Percentiles rank a stretch among this genome's conserved stretches.
Evolutionary conservation across 1,140 invertebrate genomes (phyloP).

Genomic region (Leptonema lineaticorne): DNA sequence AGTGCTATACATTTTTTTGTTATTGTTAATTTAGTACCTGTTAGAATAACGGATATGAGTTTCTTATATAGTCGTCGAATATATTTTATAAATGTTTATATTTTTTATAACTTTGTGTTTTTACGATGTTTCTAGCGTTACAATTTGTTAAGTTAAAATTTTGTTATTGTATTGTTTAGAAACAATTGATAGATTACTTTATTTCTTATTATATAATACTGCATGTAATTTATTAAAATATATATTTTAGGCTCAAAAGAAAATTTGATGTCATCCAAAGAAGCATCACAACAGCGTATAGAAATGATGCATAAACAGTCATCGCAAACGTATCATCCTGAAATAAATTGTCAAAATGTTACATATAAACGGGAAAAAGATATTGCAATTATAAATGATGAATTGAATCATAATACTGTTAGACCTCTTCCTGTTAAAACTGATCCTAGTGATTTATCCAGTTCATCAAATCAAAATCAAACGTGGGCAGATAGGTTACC

Average conservation of each 20-base stretch:
- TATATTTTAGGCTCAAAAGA: constrained; percentile 38
- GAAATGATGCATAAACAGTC: constrained; percentile 33
- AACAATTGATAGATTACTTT: not conserved
- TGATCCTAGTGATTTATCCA: constrained; percentile 36
- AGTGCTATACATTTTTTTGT: too few relatives aligned
- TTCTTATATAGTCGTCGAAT: not conserved
- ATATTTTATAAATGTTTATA: not conserved
- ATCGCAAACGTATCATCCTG: constrained; percentile 15
- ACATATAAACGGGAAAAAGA: constrained; percentile 34
- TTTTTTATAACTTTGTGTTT: not conserved
- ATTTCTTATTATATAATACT: not conserved
- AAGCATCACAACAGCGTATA: constrained; percentile 23
- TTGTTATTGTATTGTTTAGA: not conserved
- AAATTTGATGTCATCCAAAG: constrained; percentile 31
- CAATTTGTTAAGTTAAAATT: too few relatives aligned
- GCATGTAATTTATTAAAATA: not conserved
- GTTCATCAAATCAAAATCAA: constrained; percentile 35
- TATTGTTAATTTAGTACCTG: too few relatives aligned
- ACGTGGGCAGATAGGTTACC: constrained; percentile 44
- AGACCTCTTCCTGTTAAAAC: constrained; percentile 25
- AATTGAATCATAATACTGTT: constrained; percentile 30
- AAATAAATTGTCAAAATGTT: constrained; percentile 26
- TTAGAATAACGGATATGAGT: too few relatives aligned
- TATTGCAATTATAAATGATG: not conserved
- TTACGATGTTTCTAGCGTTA: not conserved